Evolutionary conservation across 1,140 invertebrate species (phyloP).

Genomic region (Globodera rostochiensis): DNA sequence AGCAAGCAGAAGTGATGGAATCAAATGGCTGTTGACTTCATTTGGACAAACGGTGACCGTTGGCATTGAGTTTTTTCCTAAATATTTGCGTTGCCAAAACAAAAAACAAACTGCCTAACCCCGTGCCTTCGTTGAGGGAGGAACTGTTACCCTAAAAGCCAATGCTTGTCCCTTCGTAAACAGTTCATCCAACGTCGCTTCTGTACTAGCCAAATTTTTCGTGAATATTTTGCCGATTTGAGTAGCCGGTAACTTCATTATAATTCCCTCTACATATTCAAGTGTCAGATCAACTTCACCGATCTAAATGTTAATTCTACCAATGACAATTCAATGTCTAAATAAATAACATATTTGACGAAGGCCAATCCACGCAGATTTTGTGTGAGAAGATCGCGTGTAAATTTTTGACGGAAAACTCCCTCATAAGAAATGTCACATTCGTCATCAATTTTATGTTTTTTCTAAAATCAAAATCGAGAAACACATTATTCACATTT

Average conservation of each 20-base stretch:
- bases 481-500: too few relatives aligned
- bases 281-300: slow-evolving; percentile 42
- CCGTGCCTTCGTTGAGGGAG: slow-evolving; percentile 2
- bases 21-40: slow-evolving; percentile 53
- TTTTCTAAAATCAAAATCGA: slow-evolving; percentile 35
- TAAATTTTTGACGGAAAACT: slow-evolving; percentile 50
- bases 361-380: slow-evolving; percentile 53
- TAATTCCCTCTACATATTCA: slow-evolving; percentile 46
- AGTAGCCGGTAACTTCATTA: slow-evolving; percentile 40
- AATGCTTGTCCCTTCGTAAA: slow-evolving; percentile 39
- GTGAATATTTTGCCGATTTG: slow-evolving; percentile 47
- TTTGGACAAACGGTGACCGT: slow-evolving; percentile 50
- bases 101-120: neutral
- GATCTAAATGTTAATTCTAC: slow-evolving; percentile 50
- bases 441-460: slow-evolving; percentile 35
- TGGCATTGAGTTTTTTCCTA: slow-evolving; percentile 27
- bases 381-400: slow-evolving; percentile 42
- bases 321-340: neutral
- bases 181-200: slow-evolving; percentile 53
- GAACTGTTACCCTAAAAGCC: neutral
- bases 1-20: slow-evolving; percentile 36
- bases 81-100: slow-evolving; percentile 21
- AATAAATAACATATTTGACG: slow-evolving; percentile 48
- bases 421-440: slow-evolving; percentile 34
- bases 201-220: slow-evolving; percentile 28